Percentiles rank a stretch among this genome's conserved stretches.
Evolutionary conservation across 2,888 invertebrate species (phyloP).

Genomic region (Scaptomyza tumidula): DNA sequence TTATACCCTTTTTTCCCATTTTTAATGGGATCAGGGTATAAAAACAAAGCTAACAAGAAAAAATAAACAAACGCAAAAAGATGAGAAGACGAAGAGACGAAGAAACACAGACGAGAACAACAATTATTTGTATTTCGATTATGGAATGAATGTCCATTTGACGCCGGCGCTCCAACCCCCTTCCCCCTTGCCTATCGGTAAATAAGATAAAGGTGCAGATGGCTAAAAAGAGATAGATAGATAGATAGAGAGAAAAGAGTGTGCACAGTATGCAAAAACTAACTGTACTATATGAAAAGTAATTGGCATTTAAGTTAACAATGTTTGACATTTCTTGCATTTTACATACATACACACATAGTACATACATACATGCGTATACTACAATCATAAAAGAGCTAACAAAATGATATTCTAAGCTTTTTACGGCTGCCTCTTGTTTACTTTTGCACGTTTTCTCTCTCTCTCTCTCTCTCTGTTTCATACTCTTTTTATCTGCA

Average conservation of each 20-base stretch:
- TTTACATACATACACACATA: neutral
- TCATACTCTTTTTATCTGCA: conserved; percentile 43
- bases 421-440: conserved; percentile 23
- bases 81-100: neutral
- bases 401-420: conserved; percentile 31
- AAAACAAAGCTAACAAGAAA: neutral
- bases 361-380: neutral
- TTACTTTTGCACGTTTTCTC: neutral
- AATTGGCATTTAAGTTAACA: conserved; percentile 35
- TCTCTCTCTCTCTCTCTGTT: neutral
- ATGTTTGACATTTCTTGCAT: conserved; percentile 20
- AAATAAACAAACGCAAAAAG: neutral
- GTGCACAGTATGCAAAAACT: neutral
- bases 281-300: conserved; percentile 13
- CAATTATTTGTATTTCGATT: conserved; percentile 56
- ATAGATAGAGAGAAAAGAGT: neutral
- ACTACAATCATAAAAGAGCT: conserved; percentile 23
- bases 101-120: neutral
- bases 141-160: conserved; percentile 32
- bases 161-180: conserved; percentile 12
- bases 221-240: neutral
- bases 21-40: too few species aligned
- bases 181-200: too few species aligned
- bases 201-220: neutral
- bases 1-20: too few species aligned